Conservation (phyloP, 2,113 vertebrate genomes). For the Dipodomys merriami region DNA sequence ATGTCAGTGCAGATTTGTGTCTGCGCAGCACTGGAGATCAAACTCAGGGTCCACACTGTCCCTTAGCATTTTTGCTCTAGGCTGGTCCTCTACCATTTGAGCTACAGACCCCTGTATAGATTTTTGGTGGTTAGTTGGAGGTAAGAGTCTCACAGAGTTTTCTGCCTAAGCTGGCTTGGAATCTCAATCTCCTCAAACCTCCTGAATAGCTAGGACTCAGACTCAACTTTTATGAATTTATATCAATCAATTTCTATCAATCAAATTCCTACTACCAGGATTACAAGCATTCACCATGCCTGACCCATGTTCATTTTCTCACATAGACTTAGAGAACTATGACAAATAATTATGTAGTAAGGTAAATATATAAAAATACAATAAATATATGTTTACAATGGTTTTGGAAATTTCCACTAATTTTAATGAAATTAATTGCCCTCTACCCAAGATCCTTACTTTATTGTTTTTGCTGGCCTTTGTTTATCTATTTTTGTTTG, state of each 20-base stretch:
- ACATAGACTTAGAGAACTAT: background rate
- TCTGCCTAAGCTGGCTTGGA: too few relatives aligned
- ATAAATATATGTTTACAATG: background rate
- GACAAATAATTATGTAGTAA: background rate
- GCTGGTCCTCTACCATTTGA: too few relatives aligned
- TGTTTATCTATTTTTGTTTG: too few relatives aligned
- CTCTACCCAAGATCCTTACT: conserved; percentile 36
- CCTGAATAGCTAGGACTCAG: too few relatives aligned
- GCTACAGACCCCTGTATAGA: too few relatives aligned
- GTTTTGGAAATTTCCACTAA: conserved; percentile 43
- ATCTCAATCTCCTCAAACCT: too few relatives aligned
- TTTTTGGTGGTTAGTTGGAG: too few relatives aligned
- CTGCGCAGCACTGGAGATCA: too few relatives aligned
- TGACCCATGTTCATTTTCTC: background rate
- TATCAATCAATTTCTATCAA: background rate
- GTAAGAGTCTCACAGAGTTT: too few relatives aligned
- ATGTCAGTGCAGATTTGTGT: background rate
- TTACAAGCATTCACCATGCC: background rate
- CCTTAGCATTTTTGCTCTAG: too few relatives aligned
- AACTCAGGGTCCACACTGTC: too few relatives aligned
- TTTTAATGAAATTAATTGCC: conserved; percentile 45
- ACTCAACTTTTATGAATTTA: background rate
- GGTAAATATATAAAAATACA: background rate
- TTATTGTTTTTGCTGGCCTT: conserved; percentile 64
- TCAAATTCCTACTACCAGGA: background rate